Conservation (phyloP, 1,140 invertebrate genomes). For the Centruroides vittatus region DNA sequence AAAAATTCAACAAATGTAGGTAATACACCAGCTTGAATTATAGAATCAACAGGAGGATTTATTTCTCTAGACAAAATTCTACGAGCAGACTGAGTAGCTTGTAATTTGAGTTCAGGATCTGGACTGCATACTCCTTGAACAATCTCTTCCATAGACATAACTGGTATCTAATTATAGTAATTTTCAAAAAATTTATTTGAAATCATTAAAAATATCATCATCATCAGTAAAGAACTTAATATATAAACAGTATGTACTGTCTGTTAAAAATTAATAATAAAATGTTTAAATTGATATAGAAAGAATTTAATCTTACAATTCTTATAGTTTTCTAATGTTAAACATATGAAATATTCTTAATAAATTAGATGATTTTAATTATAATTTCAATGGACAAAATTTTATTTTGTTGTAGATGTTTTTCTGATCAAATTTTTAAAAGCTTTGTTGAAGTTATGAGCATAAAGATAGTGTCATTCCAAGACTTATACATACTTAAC, state of each 20-base stretch:
- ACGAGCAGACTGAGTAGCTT: slow-evolving; percentile 54
- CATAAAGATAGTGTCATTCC: background rate
- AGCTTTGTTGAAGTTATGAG: background rate
- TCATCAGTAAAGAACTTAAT: background rate
- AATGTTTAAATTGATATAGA: background rate
- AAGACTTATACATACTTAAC: background rate
- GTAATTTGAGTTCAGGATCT: slow-evolving; percentile 43
- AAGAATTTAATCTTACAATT: background rate
- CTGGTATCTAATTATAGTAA: background rate
- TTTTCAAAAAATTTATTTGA: background rate
- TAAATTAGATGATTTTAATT: no score
- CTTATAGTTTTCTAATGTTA: no score
- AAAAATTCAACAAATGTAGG: slow-evolving; percentile 85
- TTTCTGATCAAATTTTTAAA: background rate
- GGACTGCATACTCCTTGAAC: slow-evolving; percentile 38
- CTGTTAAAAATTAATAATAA: background rate
- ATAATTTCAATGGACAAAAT: no score
- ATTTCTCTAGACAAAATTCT: slow-evolving; percentile 92
- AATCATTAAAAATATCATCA: background rate
- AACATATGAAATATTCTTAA: no score
- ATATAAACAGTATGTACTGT: background rate
- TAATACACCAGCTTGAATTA: slow-evolving; percentile 83
- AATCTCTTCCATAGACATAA: slow-evolving; percentile 21
- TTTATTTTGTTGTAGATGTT: background rate
- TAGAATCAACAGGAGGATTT: slow-evolving; percentile 93